These are phyloP conservation scores for Nannoperca australis DNA, from an alignment of 2,797 vertebrate genomes.

Conservation along the genomic window DNA sequence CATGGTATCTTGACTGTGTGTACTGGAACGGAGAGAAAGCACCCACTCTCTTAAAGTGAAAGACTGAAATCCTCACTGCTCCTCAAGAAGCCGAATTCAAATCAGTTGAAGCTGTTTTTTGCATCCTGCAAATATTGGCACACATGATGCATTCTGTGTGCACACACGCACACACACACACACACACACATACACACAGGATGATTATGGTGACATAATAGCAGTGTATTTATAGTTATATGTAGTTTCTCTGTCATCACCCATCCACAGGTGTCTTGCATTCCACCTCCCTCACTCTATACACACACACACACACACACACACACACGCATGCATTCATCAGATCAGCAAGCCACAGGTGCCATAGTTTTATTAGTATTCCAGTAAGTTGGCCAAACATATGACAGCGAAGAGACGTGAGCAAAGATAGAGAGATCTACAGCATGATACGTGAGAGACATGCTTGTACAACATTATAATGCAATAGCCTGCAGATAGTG, in stretches of 20 bases:
- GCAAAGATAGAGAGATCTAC: constrained; percentile 33
- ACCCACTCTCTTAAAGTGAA: not conserved
- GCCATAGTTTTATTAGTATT: constrained; percentile 53
- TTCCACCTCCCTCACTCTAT: not conserved
- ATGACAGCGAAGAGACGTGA: constrained; percentile 17
- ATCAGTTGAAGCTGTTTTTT: constrained; percentile 8
- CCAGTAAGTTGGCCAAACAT: constrained; percentile 30
- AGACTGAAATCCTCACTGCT: not conserved
- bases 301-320: constrained; percentile 3
- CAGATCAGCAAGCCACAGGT: constrained; percentile 30
- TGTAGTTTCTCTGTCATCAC: constrained; percentile 36
- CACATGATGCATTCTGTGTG: not conserved
- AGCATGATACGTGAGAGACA: constrained; percentile 12
- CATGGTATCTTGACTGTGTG: constrained; percentile 3
- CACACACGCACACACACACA: not conserved
- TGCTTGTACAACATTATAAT: constrained; percentile 37
- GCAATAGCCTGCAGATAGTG: constrained; percentile 30
- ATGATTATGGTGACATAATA: constrained; percentile 22
- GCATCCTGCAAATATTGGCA: not conserved
- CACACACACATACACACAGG: not conserved
- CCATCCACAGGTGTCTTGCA: constrained; percentile 18
- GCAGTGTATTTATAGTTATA: constrained; percentile 12
- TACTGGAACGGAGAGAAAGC: not conserved
- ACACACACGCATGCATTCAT: constrained; percentile 28
- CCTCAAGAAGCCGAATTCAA: not conserved